These are phyloP conservation scores for Tenthredo scrophulariae DNA, from an alignment of 2,888 invertebrate species.

Conservation along the genomic window DNA sequence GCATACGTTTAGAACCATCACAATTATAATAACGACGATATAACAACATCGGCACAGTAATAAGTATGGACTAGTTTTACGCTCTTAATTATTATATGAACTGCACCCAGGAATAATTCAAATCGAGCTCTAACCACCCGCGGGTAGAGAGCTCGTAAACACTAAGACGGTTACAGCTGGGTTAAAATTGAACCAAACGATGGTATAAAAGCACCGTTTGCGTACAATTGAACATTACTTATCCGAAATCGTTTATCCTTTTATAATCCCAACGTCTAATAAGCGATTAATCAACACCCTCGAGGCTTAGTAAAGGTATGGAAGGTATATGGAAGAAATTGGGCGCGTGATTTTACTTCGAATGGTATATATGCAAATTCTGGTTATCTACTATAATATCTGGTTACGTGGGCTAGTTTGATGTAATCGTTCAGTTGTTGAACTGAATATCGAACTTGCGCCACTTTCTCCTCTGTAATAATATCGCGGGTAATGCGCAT, in stretches of 20 bases:
- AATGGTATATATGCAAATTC: not conserved
- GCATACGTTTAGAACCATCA: not conserved
- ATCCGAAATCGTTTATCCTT: not conserved
- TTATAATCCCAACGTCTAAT: not conserved
- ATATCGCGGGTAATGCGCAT: conserved; percentile 44
- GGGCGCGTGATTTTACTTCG: not conserved
- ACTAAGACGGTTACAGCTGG: not conserved
- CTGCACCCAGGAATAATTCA: not conserved
- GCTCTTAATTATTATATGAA: conserved; percentile 11
- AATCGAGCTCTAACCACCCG: not conserved
- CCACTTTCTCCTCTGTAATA: conserved; percentile 50
- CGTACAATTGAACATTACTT: not conserved
- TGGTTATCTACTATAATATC: not conserved
- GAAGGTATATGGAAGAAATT: not conserved
- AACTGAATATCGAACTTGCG: conserved; percentile 54
- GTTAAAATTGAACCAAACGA: not conserved
- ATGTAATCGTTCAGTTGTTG: not conserved
- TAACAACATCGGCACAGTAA: not conserved
- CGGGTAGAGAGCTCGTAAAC: not conserved
- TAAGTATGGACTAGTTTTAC: not conserved
- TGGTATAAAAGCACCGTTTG: not conserved
- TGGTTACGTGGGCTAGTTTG: not conserved
- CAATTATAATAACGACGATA: not conserved
- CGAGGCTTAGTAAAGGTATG: not conserved
- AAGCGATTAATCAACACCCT: not conserved